Percentiles rank a stretch among this genome's conserved stretches.
Evolutionary conservation across 2,888 invertebrate genomes (phyloP).

Genomic region (Venustoraphidia nigricollis): DNA sequence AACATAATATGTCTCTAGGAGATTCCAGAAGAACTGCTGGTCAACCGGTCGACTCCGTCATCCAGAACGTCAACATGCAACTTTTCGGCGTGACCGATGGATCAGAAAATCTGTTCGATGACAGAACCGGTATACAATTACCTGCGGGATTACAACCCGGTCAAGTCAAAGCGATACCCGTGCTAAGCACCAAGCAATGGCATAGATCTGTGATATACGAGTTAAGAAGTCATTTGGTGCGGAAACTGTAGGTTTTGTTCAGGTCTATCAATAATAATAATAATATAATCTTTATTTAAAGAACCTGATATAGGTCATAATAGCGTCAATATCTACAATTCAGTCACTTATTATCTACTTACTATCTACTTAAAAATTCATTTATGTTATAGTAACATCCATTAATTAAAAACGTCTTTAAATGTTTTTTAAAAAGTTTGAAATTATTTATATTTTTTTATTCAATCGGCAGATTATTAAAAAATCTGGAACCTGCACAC

Average conservation of each 20-base stretch:
- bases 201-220: conserved; percentile 93
- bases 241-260: conserved; percentile 64
- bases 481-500: too few species aligned
- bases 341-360: too few species aligned
- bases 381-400: too few species aligned
- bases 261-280: too few species aligned
- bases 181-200: conserved; percentile 88
- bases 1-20: conserved; percentile 35
- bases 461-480: too few species aligned
- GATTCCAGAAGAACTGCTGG: conserved; percentile 30
- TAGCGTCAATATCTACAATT: too few species aligned
- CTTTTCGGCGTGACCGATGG: conserved; percentile 26
- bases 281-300: too few species aligned
- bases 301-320: too few species aligned
- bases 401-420: too few species aligned
- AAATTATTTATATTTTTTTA: too few species aligned
- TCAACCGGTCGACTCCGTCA: conserved; percentile 26
- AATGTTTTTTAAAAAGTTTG: too few species aligned
- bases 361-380: too few species aligned
- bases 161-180: conserved; percentile 65
- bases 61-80: conserved; percentile 30
- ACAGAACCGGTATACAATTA: conserved; percentile 25
- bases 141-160: conserved; percentile 48
- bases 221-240: conserved; percentile 95
- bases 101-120: conserved; percentile 16